These are phyloP conservation scores for Pseudopleuronectes americanus DNA, from an alignment of 2,797 vertebrate species.

Conservation along the genomic window DNA sequence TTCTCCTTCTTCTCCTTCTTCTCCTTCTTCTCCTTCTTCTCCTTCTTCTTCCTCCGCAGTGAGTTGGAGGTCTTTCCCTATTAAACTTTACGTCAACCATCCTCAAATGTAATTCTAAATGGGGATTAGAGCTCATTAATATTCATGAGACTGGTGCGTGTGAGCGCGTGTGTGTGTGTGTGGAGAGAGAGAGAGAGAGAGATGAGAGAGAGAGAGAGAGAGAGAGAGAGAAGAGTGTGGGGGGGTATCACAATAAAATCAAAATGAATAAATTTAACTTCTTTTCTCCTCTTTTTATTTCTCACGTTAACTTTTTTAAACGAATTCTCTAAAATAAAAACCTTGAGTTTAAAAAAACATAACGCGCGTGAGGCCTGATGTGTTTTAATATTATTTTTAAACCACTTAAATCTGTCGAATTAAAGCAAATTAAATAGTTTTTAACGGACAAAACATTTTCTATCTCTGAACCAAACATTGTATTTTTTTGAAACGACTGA, in stretches of 20 bases:
- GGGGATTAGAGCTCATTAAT: conserved; percentile 86
- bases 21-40: conserved; percentile 35
- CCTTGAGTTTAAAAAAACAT: background rate
- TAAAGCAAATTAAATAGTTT: no score
- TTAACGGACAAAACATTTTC: no score
- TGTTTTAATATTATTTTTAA: no score
- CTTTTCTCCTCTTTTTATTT: conserved; percentile 36
- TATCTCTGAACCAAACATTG: no score
- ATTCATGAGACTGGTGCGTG: conserved; percentile 81
- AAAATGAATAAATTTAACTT: conserved; percentile 77
- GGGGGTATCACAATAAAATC: conserved; percentile 73
- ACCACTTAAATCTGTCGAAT: no score
- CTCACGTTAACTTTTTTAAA: conserved; percentile 5
- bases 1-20: conserved; percentile 52
- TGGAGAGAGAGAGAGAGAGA: conserved; percentile 21
- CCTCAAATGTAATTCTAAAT: conserved; percentile 88
- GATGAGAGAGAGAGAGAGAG: conserved; percentile 9
- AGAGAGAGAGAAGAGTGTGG: conserved; percentile 17
- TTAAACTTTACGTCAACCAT: conserved; percentile 86
- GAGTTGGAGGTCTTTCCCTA: conserved; percentile 77
- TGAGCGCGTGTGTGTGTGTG: conserved; percentile 25
- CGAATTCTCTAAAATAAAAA: background rate
- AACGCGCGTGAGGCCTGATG: background rate
- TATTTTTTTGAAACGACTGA: no score
- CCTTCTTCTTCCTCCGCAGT: conserved; percentile 63